These are phyloP conservation scores for Alaudala cheleensis DNA, from an alignment of 2,113 vertebrate genomes.

Conservation along the genomic window DNA sequence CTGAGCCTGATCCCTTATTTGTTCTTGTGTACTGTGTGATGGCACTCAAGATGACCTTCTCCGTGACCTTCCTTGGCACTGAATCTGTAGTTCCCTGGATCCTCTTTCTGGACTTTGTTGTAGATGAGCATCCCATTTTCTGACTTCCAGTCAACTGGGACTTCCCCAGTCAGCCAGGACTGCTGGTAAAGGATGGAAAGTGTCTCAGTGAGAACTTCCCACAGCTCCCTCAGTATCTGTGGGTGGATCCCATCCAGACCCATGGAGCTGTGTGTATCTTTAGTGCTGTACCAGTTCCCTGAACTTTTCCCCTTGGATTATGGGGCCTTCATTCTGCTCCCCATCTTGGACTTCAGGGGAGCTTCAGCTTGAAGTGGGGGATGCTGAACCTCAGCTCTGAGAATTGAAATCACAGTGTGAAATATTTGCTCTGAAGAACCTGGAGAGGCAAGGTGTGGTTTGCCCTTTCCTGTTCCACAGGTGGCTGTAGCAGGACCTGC, in stretches of 20 bases:
- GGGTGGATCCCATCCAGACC: rapidly evolving
- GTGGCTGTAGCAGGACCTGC: background rate
- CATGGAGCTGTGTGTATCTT: background rate
- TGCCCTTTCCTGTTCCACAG: background rate
- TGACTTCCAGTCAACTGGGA: background rate
- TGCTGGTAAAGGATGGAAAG: background rate
- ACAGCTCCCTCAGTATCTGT: background rate
- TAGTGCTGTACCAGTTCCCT: background rate
- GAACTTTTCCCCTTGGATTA: background rate
- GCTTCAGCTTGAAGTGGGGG: background rate
- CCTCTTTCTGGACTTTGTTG: background rate
- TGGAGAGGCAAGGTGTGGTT: background rate
- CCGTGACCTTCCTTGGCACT: background rate
- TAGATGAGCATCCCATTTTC: background rate
- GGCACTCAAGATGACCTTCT: background rate
- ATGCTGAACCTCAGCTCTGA: background rate
- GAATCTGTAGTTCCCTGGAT: background rate
- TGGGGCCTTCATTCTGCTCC: background rate
- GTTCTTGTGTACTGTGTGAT: background rate
- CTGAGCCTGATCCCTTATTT: background rate
- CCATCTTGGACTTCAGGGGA: background rate
- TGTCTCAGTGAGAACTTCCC: background rate
- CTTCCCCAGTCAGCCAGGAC: background rate
- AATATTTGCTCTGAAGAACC: background rate
- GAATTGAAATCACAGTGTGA: background rate